These are phyloP conservation scores for Trichechus manatus DNA, from an alignment of 2,113 vertebrate species.

Conservation along the genomic window DNA sequence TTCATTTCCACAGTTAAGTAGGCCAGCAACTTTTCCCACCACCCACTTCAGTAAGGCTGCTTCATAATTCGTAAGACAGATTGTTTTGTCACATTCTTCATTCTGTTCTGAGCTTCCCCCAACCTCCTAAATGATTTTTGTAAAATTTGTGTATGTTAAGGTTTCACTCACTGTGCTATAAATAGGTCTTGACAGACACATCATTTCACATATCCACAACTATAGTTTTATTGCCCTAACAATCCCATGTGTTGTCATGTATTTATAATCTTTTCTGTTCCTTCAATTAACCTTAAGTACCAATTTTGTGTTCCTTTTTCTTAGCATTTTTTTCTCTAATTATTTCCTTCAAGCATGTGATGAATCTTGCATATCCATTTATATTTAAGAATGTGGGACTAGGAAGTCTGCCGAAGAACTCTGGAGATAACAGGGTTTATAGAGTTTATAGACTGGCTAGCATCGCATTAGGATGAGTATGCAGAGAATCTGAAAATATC, in stretches of 20 bases:
- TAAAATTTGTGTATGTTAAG: not conserved
- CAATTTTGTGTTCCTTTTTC: not conserved
- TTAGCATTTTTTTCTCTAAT: not conserved
- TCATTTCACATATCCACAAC: not conserved
- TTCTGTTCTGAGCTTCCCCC: too few species aligned
- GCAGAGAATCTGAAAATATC: not conserved
- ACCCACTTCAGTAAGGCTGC: too few species aligned
- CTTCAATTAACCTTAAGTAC: not conserved
- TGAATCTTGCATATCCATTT: not conserved
- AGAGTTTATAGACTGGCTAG: not conserved
- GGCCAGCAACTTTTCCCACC: too few species aligned
- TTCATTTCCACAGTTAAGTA: too few species aligned
- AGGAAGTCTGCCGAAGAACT: not conserved
- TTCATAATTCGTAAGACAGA: too few species aligned
- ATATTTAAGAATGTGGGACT: not conserved
- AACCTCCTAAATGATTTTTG: too few species aligned
- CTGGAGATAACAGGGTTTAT: not conserved
- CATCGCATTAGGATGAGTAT: not conserved
- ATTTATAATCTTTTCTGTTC: not conserved
- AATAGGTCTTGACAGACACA: not conserved
- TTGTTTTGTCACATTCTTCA: too few species aligned
- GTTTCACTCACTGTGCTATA: not conserved
- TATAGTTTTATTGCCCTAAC: not conserved
- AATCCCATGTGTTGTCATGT: not conserved
- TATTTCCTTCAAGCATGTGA: not conserved